Base-by-base conservation (phyloP, 2,797 vertebrate genomes). In the Pelobates cultripes region DNA sequence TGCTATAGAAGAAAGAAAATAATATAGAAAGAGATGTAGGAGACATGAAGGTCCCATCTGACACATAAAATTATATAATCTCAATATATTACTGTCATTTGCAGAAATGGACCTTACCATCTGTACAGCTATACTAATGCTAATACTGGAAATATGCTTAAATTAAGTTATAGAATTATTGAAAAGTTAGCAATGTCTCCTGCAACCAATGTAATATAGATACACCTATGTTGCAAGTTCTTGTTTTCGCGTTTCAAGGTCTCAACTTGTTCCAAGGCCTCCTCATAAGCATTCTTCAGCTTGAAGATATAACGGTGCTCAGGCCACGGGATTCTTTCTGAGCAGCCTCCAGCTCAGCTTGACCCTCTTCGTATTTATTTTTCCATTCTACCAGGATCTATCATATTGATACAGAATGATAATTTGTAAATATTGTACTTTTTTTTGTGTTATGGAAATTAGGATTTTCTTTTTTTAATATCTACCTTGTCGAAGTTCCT, bases 361-460 rank as follows among this genome's bases (percentile, higher is more conserved):
- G 95, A 43, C 89, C 90, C 85, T 96, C 95, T 40, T 96, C 93
- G 70, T 92, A 92, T 79, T 96, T 97, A 88, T 96, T 95, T 83
- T 95, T 96, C 95, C 96, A 96, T n/a, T 95, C 95, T 51, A 84
- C 86, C 77, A 96, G 78, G 83, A 96, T 87, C 95, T 97, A 73
- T 40, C 74, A 47, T 12, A 73, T 72, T 53, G 3, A 76, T 43
- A 15, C 17, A 3, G 12, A 6, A 64, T 10, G 0, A 13, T 53
- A 47, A 47, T 57, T 57, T 57, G 4, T 14, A n/a, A n/a, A n/a
- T n/a, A n/a, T n/a, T n/a, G n/a, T n/a, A n/a, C n/a, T n/a, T n/a
- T n/a, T n/a, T n/a, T n/a, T n/a, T n/a, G n/a, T 15, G 7, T 14
- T 12, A 57, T 1, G 47, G 2, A 12, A 7, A 0, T 12, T 57